A percentile compares a stretch with the other conserved stretches of the same genome.
These are phyloP conservation scores for Pterocles orientalis DNA, from an alignment of 2,113 vertebrate genomes.

Conservation along the genomic window DNA sequence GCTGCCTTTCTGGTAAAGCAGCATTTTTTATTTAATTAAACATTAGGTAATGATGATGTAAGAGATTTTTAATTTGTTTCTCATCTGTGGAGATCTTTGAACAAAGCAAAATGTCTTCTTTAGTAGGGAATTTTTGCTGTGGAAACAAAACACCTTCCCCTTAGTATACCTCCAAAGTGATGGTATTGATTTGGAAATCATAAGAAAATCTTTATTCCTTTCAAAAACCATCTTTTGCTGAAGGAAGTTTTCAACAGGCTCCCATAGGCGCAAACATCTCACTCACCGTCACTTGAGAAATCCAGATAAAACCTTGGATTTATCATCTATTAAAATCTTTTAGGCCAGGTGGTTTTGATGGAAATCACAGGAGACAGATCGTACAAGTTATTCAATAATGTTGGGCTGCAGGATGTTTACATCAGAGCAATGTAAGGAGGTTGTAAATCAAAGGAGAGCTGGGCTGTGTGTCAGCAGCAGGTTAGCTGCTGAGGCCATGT, in stretches of 20 bases:
- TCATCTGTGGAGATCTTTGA: neutral
- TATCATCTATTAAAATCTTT: constrained; percentile 23
- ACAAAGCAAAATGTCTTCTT: neutral
- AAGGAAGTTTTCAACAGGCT: neutral
- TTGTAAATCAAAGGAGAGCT: constrained; percentile 34
- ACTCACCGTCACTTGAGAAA: constrained; percentile 12
- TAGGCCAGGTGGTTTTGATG: constrained; percentile 30
- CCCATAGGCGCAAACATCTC: neutral
- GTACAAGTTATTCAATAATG: neutral
- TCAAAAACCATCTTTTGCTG: constrained; percentile 3
- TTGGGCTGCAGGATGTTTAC: constrained; percentile 34
- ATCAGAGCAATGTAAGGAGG: neutral
- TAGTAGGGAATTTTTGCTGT: neutral
- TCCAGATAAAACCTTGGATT: constrained; percentile 16
- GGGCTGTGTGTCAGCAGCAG: neutral
- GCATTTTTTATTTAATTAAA: neutral
- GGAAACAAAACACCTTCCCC: neutral
- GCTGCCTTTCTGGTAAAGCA: neutral
- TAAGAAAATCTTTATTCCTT: constrained; percentile 29
- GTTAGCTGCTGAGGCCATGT: neutral
- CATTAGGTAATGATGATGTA: neutral
- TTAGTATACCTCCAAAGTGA: neutral
- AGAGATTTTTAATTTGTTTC: neutral
- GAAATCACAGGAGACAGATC: constrained; percentile 30
- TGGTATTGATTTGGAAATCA: constrained; percentile 43